A percentile compares a stretch with the other conserved stretches of the same genome.
These are phyloP conservation scores for Stomatorhinus walkeri DNA, from an alignment of 2,797 vertebrate genomes.

Conservation along the genomic window DNA sequence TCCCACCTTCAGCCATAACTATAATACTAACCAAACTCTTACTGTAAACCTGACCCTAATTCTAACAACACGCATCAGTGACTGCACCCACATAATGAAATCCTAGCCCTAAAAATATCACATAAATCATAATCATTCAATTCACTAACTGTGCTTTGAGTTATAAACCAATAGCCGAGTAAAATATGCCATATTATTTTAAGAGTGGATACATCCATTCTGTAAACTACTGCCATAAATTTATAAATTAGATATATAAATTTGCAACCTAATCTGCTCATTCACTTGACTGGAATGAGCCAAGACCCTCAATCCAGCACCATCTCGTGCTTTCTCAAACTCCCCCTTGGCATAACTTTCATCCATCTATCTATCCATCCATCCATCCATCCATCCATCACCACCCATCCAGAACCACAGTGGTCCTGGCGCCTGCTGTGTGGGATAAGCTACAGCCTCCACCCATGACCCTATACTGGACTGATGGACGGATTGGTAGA, in stretches of 20 bases:
- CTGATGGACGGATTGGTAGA: neutral
- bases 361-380: neutral
- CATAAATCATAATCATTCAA: conserved; percentile 51
- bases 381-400: neutral
- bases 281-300: neutral
- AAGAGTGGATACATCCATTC: neutral
- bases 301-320: neutral
- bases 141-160: neutral
- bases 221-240: neutral
- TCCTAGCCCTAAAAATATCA: conserved; percentile 44
- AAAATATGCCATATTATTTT: neutral
- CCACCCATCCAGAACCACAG: neutral
- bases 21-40: conserved; percentile 6
- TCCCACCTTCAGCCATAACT: neutral
- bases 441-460: neutral
- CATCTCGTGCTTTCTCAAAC: neutral
- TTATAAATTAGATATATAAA: neutral
- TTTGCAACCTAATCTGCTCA: neutral
- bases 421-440: neutral
- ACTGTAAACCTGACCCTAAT: conserved; percentile 12
- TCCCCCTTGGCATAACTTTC: neutral
- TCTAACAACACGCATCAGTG: conserved; percentile 2
- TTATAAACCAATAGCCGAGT: conserved; percentile 17
- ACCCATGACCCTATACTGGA: neutral
- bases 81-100: conserved; percentile 33